Evolutionary conservation across 2,888 invertebrate species (phyloP).

Genomic region (Aphrophora alni): DNA sequence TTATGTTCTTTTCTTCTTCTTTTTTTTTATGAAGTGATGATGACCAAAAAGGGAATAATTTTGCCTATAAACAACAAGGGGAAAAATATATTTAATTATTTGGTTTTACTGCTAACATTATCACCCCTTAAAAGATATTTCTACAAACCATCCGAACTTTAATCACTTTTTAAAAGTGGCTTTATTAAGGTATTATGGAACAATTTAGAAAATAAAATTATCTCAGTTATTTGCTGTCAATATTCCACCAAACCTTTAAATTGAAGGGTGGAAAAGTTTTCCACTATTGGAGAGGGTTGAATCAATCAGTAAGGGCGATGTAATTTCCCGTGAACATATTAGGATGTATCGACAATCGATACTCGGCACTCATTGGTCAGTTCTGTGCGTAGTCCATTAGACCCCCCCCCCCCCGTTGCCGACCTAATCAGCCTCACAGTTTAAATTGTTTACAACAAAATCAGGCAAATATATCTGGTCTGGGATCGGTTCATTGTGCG

Average conservation of each 20-base stretch:
- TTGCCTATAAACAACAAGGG: too few species aligned
- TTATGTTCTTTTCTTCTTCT: too few species aligned
- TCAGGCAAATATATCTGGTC: not conserved
- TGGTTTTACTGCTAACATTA: too few species aligned
- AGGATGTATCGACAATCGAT: not conserved
- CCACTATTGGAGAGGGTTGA: not conserved
- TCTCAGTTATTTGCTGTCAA: not conserved
- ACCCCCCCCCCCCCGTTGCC: not conserved
- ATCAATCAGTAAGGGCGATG: conserved; percentile 1
- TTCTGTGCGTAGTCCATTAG: too few species aligned
- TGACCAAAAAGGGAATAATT: too few species aligned
- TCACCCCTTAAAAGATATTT: too few species aligned
- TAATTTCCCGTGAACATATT: conserved; percentile 2
- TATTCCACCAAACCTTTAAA: not conserved
- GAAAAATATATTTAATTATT: too few species aligned
- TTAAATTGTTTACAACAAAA: not conserved
- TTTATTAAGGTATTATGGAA: not conserved
- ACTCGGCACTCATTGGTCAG: not conserved
- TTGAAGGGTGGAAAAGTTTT: not conserved
- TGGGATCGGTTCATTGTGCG: too few species aligned
- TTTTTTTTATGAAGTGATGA: too few species aligned
- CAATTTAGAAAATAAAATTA: not conserved
- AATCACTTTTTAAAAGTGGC: not conserved
- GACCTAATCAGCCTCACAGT: not conserved
- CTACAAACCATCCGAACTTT: too few species aligned